phyloP scores from a whole-genome alignment of 2,113 vertebrate species.

The Dipodomys ordii region DNA sequence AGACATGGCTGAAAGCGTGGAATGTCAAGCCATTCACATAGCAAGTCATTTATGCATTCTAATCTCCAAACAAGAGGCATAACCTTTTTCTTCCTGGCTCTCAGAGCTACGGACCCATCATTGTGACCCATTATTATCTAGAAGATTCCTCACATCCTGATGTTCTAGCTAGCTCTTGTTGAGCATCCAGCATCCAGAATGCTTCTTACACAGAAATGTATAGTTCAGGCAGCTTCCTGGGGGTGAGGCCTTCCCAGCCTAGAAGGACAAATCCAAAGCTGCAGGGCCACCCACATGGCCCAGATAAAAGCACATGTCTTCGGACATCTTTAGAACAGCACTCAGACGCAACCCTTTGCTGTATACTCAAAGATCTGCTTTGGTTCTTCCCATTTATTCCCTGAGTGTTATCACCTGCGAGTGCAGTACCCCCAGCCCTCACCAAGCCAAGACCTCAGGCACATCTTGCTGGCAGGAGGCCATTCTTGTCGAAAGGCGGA shows the following conservation, averaged over 20 bases:
- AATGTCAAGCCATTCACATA: conserved; percentile 54
- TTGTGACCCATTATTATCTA: conserved; percentile 48
- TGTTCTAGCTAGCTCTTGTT: not conserved
- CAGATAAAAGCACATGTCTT: not conserved
- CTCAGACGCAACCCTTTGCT: not conserved
- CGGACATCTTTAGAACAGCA: conserved; percentile 13
- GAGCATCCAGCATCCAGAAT: not conserved
- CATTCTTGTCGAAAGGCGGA: conserved; percentile 38
- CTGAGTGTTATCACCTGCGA: conserved; percentile 16
- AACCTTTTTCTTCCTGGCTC: conserved; percentile 50
- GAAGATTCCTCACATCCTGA: conserved; percentile 15
- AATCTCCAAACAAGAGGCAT: conserved; percentile 42
- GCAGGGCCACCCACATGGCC: conserved; percentile 20
- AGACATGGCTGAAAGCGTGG: conserved; percentile 19
- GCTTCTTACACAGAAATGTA: not conserved
- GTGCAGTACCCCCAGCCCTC: not conserved
- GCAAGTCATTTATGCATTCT: conserved; percentile 48
- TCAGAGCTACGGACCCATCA: not conserved
- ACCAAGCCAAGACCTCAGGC: not conserved
- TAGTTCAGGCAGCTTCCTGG: not conserved
- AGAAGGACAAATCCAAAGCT: conserved; percentile 18
- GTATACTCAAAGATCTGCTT: not conserved
- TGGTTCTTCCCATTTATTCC: conserved; percentile 39
- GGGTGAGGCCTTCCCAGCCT: conserved; percentile 7
- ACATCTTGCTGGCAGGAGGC: conserved; percentile 19